Conservation (phyloP, 2,113 vertebrate genomes). For the Sardina pilchardus region DNA sequence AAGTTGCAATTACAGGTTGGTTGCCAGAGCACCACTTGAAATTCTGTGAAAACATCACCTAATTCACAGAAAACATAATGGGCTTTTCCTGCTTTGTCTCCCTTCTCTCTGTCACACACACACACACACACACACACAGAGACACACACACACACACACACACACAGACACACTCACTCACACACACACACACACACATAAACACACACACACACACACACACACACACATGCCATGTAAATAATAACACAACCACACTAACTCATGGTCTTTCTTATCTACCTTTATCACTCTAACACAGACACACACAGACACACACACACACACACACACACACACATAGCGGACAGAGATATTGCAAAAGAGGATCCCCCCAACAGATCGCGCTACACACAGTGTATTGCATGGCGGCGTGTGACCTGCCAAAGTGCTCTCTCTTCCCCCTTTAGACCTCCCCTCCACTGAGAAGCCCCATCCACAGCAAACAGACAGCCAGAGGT, state of each 20-base stretch:
- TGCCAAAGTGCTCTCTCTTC: neutral
- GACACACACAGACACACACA: neutral
- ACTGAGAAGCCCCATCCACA: neutral
- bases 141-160: neutral
- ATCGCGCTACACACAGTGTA: neutral
- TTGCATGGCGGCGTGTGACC: neutral
- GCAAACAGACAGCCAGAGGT: conserved; percentile 7
- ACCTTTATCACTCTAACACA: neutral
- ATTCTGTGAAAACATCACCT: neutral
- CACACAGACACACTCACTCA: neutral
- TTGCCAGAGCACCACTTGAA: neutral
- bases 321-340: neutral
- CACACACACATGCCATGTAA: neutral
- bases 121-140: neutral
- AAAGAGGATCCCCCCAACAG: neutral
- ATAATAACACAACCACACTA: neutral
- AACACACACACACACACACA: too few relatives aligned
- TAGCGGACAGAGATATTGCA: neutral
- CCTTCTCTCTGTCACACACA: neutral
- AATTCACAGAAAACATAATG: conserved; percentile 5
- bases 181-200: neutral
- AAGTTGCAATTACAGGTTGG: neutral
- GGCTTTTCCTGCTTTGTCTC: neutral
- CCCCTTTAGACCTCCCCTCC: neutral
- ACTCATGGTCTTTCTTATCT: neutral